Conservation (phyloP, 2,113 vertebrate species). For the Ciconia boyciana region DNA sequence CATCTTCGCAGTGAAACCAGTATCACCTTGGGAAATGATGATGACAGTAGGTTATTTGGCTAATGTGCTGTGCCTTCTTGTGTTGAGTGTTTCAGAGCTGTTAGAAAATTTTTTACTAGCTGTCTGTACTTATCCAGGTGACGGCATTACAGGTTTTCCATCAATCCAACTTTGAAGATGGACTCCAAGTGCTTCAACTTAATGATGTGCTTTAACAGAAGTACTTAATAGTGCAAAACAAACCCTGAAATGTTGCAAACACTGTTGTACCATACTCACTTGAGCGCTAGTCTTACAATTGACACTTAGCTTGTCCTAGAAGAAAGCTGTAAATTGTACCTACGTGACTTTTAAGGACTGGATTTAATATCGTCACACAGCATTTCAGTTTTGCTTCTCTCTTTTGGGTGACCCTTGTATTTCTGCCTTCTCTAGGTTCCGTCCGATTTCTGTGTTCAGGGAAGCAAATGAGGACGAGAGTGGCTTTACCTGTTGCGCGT, state of each 20-base stretch:
- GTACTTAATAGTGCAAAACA: neutral
- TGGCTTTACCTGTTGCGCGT: constrained; percentile 96
- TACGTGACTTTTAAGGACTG: neutral
- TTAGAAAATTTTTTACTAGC: neutral
- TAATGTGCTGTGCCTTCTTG: neutral
- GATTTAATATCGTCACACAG: neutral
- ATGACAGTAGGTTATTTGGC: neutral
- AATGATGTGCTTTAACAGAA: neutral
- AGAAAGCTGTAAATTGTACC: neutral
- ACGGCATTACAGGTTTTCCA: neutral
- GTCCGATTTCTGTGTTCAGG: constrained; percentile 96
- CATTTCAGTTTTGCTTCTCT: neutral
- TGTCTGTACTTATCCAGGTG: neutral
- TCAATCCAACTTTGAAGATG: neutral
- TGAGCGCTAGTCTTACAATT: neutral
- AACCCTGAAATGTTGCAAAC: neutral
- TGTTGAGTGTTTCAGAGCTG: neutral
- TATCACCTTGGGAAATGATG: neutral
- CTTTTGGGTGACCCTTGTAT: neutral
- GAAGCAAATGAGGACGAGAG: constrained; percentile 98
- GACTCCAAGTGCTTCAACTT: neutral
- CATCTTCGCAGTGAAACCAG: neutral
- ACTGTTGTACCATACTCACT: neutral
- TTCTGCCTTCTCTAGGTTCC: constrained; percentile 79
- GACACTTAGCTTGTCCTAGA: neutral